A percentile compares a stretch with the other conserved stretches of the same genome.
These are phyloP conservation scores for Tringa solitaria DNA, from an alignment of 2,113 vertebrate genomes.

Conservation along the genomic window DNA sequence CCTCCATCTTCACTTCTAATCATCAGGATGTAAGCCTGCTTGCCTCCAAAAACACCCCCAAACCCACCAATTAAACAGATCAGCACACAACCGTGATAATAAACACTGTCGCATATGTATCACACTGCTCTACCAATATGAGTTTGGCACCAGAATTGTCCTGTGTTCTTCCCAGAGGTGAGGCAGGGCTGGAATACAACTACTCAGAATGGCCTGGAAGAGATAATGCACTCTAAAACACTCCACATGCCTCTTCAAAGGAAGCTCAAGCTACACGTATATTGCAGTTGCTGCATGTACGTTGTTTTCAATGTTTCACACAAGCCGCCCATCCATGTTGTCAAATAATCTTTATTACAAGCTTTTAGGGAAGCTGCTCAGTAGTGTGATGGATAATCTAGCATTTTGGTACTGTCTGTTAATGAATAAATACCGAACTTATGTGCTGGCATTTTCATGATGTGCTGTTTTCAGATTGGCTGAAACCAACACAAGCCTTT, in stretches of 20 bases:
- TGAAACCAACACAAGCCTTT: not conserved
- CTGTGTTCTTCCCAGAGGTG: not conserved
- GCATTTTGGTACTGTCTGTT: not conserved
- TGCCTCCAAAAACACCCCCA: not conserved
- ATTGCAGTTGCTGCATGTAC: fast-evolving
- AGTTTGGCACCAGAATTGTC: not conserved
- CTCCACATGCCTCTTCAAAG: fast-evolving
- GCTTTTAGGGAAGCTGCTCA: not conserved
- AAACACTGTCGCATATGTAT: not conserved
- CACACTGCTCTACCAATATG: not conserved
- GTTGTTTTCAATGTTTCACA: not conserved
- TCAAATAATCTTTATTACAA: not conserved
- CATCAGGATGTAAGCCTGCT: not conserved
- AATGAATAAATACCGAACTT: not conserved
- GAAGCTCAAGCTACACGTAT: not conserved
- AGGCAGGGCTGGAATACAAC: not conserved
- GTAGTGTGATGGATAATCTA: not conserved
- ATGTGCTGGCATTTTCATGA: not conserved
- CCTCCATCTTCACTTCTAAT: not conserved
- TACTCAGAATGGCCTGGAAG: not conserved
- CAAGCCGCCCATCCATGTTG: not conserved
- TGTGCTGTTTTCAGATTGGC: not conserved
- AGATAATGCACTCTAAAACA: not conserved
- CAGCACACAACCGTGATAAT: not conserved
- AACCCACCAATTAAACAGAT: not conserved